Percentiles rank a stretch among this genome's conserved stretches.
Evolutionary conservation across 37 sponge, comb jelly and placozoan genomes (phyloP).

Genomic region (Halichondria panicea): DNA sequence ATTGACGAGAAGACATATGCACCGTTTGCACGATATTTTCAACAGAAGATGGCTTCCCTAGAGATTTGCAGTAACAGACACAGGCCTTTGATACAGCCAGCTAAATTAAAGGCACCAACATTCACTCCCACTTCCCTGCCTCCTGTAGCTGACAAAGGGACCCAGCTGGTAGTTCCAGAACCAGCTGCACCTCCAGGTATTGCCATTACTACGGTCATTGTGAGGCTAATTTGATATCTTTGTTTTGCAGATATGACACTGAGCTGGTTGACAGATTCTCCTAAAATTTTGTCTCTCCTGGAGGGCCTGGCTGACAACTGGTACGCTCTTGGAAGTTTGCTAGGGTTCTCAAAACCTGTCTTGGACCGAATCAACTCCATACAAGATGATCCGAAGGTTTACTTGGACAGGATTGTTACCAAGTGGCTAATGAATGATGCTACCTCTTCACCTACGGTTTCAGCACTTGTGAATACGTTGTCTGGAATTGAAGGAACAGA

Average conservation of each 20-base stretch:
- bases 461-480: too few species aligned
- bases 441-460: neutral
- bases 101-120: too few species aligned
- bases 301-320: neutral
- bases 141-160: too few species aligned
- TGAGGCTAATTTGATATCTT: too few species aligned
- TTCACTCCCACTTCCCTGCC: too few species aligned
- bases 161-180: too few species aligned
- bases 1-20: conserved; percentile 50
- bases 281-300: neutral
- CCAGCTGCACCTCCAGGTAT: too few species aligned
- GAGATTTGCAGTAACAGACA: too few species aligned
- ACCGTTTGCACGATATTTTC: conserved; percentile 26
- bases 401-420: neutral
- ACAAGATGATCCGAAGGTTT: neutral
- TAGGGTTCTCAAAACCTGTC: neutral
- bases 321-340: neutral
- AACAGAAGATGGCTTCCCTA: too few species aligned
- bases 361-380: neutral
- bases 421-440: neutral
- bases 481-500: too few species aligned
- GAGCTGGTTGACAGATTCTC: neutral
- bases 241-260: neutral
- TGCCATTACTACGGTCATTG: too few species aligned
- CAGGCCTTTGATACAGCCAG: too few species aligned